Evolutionary conservation across 2,113 vertebrate genomes (phyloP).

Genomic region (Trinectes maculatus): DNA sequence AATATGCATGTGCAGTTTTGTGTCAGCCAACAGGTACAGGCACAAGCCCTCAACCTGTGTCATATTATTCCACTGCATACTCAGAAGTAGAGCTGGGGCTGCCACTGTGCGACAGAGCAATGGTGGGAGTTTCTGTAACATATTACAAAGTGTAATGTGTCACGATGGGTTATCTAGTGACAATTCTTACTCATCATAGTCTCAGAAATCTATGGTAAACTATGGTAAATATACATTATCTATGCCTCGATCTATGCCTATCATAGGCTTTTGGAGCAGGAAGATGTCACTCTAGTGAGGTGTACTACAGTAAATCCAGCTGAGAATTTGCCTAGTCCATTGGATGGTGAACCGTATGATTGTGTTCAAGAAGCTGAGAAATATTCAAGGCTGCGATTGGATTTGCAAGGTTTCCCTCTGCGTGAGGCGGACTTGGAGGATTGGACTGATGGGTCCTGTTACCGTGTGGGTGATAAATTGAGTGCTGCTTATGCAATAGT

Average conservation of each 20-base stretch:
- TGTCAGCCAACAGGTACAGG: not conserved
- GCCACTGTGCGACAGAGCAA: not conserved
- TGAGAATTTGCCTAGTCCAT: not conserved
- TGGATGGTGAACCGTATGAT: not conserved
- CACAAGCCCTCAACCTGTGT: not conserved
- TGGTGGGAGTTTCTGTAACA: not conserved
- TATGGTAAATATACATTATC: not conserved
- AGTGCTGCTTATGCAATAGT: not conserved
- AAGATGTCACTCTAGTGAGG: not conserved
- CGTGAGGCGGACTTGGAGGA: not conserved
- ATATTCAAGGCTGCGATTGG: not conserved
- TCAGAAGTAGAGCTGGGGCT: not conserved
- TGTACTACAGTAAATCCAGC: not conserved
- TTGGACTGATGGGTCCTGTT: constrained; percentile 2
- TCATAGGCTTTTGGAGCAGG: not conserved
- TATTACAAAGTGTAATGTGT: too few species aligned
- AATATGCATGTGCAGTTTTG: not conserved
- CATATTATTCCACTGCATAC: not conserved
- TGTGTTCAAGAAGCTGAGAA: not conserved
- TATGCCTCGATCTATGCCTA: not conserved
- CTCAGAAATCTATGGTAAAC: constrained; percentile 12
- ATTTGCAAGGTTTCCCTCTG: not conserved
- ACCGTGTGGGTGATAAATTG: not conserved
- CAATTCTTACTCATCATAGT: constrained; percentile 8
- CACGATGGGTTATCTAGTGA: constrained; percentile 6